Evolutionary conservation across 35 echinoderm and acorn worm species (phyloP), one percentile per base, ranked within the genome.

Genomic region (Hemicentrotus pulcherrimus): DNA sequence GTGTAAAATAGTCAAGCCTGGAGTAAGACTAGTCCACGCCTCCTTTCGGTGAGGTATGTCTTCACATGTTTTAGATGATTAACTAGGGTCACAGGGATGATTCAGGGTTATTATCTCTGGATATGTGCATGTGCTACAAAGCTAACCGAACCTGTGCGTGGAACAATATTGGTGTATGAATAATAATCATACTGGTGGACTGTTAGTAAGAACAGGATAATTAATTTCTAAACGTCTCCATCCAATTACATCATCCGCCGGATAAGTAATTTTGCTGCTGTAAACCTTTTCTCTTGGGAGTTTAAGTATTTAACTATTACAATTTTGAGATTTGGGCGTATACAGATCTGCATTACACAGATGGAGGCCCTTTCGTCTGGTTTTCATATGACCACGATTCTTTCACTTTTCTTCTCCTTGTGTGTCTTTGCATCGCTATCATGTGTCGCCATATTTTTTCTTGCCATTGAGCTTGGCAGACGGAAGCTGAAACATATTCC

Each of bases 401-500:
- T 78, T n/a, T 78, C 65, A 30, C 24, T 78, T 8, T 15, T 78
- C 28, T 28, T 78, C 19, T 1, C 19, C 5, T n/a, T 78, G 65
- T 78, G 65, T 78, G 22, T 78, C 4, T 22, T 78, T 7, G 5
- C 28, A 78, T 78, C 28, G 28, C 0, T 78, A 28, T 78, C 65
- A 78, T 78, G 65, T n/a, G 28, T 28, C 19, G 65, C 7, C 28
- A 22, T 78, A 2, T 78, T 78, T 22, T 78, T 78, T 78, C 65
- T 78, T 6, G 9, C 28, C 65, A n/a, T 78, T 78, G 22, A 28
- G 19, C 65, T 28, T 28, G 22, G 28, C 4, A n/a, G 65, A 45
- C 19, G 88, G 88, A 90, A 90, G 31, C 24, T 45, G 12, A 90
- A 46, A 31, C 88, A 90, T 28, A 90, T 90, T 45, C 88, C 88